Percentiles rank a stretch among this genome's conserved stretches.
Evolutionary conservation across 1,140 invertebrate species (phyloP).

Genomic region (Papilio aristodemus): DNA sequence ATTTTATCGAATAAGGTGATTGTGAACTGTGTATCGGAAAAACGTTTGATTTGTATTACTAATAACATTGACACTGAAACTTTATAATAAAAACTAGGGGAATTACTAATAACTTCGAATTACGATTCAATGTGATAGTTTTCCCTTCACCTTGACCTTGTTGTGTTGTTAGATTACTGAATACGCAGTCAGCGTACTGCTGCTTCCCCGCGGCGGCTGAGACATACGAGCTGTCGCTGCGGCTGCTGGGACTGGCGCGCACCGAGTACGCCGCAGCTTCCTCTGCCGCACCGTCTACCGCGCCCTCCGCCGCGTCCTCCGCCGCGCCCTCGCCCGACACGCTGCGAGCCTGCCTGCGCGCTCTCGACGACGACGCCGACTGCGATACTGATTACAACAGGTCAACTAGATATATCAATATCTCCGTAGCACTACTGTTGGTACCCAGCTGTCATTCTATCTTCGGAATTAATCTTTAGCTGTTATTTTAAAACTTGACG

Average conservation of each 20-base stretch:
- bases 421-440: no score
- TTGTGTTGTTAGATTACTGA: constrained; percentile 84
- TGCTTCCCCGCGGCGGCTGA: constrained; percentile 86
- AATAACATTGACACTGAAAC: no score
- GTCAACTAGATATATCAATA: not conserved
- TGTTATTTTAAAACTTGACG: no score
- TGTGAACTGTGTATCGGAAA: no score
- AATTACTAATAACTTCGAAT: no score
- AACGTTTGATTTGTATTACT: no score
- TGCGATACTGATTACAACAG: constrained; percentile 20
- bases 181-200: constrained; percentile 90
- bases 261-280: constrained; percentile 48
- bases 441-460: no score
- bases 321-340: constrained; percentile 42
- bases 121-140: no score
- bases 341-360: constrained; percentile 38
- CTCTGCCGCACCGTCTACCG: constrained; percentile 40
- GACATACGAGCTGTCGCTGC: constrained; percentile 83
- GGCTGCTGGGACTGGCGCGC: constrained; percentile 77
- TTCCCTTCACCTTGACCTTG: no score
- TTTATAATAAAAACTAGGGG: no score
- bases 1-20: no score
- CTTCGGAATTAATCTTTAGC: no score
- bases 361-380: constrained; percentile 45
- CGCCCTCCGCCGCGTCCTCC: constrained; percentile 49